Evolutionary conservation across 2,797 vertebrate genomes (phyloP).

Genomic region (Xiphorhynchus erythropygius): DNA sequence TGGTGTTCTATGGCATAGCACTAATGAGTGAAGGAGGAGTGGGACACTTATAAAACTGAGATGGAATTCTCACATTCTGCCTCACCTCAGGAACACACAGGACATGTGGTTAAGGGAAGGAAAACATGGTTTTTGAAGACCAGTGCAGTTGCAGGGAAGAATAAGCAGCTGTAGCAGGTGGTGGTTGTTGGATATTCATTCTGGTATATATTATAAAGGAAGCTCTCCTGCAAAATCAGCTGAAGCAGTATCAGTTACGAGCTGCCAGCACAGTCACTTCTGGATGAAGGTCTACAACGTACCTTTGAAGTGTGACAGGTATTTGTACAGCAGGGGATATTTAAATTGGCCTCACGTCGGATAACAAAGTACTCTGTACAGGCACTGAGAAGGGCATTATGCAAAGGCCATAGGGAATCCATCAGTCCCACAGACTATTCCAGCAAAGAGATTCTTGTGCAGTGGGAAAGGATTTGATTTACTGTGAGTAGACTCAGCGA

Average conservation of each 20-base stretch:
- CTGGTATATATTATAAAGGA: background rate
- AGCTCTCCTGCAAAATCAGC: background rate
- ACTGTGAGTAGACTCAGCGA: background rate
- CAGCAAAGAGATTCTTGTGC: background rate
- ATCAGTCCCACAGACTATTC: background rate
- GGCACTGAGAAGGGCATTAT: background rate
- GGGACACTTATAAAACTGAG: background rate
- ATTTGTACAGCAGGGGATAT: background rate
- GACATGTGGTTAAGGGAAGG: background rate
- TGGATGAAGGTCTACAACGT: background rate
- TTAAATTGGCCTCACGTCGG: background rate
- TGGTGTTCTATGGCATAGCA: background rate
- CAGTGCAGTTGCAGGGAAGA: background rate
- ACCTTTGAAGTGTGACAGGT: background rate
- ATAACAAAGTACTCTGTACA: background rate
- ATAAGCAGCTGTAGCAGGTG: background rate
- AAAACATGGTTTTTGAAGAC: background rate
- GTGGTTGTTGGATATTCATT: background rate
- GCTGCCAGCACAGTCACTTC: background rate
- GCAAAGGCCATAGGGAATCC: background rate
- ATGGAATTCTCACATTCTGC: background rate
- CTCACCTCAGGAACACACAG: background rate
- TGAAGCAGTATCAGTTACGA: background rate
- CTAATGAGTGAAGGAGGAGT: background rate
- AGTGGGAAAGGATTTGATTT: background rate